These are phyloP conservation scores for Oophaga sylvatica DNA, from an alignment of 2,797 vertebrate species.

Conservation along the genomic window DNA sequence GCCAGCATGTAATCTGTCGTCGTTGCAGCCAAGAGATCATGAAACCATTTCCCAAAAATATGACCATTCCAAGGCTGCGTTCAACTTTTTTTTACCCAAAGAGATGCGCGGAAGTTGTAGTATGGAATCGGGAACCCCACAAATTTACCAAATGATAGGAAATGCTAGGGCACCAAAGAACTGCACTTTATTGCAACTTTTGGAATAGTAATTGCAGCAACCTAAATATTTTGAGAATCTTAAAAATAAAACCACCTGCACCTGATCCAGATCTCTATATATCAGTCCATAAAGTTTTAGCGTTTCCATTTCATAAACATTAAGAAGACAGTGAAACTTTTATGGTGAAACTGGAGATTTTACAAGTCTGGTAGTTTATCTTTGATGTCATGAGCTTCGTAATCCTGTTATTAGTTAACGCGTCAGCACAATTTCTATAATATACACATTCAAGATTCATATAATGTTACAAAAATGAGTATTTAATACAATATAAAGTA, in stretches of 20 bases:
- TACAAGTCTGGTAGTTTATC: background rate
- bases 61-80: too few relatives aligned
- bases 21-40: too few relatives aligned
- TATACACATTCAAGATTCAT: background rate
- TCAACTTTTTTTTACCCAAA: too few relatives aligned
- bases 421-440: slow-evolving; percentile 7
- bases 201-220: background rate
- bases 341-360: slow-evolving; percentile 4
- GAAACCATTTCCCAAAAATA: too few relatives aligned
- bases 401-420: slow-evolving; percentile 15
- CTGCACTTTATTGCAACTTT: too few relatives aligned
- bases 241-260: background rate
- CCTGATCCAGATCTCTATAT: background rate
- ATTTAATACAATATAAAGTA: background rate
- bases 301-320: background rate
- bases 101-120: too few relatives aligned
- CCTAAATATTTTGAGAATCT: background rate
- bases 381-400: slow-evolving; percentile 7
- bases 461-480: background rate
- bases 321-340: background rate
- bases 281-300: background rate
- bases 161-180: too few relatives aligned
- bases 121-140: too few relatives aligned
- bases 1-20: too few relatives aligned
- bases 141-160: too few relatives aligned